A percentile compares a stretch with the other conserved stretches of the same genome.
Evolutionary conservation across 2,888 invertebrate species (phyloP).

Genomic region (Stenchaetothrips biformis): DNA sequence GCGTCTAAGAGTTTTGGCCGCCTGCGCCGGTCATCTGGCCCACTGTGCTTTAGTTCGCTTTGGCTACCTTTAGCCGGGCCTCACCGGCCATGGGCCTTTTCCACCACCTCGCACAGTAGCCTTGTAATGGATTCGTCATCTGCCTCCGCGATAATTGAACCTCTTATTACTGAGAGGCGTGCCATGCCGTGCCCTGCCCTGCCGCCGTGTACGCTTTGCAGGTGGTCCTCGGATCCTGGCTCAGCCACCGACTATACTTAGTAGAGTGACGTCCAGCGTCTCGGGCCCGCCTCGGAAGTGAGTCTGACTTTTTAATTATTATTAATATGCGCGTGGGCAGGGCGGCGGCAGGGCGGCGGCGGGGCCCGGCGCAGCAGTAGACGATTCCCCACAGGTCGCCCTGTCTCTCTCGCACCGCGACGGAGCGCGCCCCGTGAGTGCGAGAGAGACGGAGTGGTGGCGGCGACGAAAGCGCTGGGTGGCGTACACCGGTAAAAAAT

Average conservation of each 20-base stretch:
- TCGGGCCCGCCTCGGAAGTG: conserved; percentile 13
- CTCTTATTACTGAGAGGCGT: background rate
- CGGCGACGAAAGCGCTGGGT: too few relatives aligned
- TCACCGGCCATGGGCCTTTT: too few relatives aligned
- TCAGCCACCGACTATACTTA: conserved; percentile 3
- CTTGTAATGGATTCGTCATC: conserved; percentile 20
- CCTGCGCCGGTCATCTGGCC: too few relatives aligned
- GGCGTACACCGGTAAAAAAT: too few relatives aligned
- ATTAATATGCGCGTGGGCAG: conserved; percentile 8
- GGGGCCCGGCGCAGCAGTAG: too few relatives aligned
- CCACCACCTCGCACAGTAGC: background rate
- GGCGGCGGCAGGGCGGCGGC: background rate
- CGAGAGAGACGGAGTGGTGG: too few relatives aligned
- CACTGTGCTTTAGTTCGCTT: too few relatives aligned
- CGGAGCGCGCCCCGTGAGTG: too few relatives aligned
- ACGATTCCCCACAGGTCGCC: background rate
- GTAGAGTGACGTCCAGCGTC: background rate
- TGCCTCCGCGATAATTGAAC: conserved; percentile 14
- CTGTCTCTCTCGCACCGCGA: too few relatives aligned
- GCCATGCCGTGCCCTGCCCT: background rate
- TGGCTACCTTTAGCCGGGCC: too few relatives aligned
- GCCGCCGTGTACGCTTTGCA: background rate
- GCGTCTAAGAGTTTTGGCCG: too few relatives aligned
- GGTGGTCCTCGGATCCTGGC: background rate
- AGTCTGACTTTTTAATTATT: conserved; percentile 23